Evolutionary conservation across 2,797 vertebrate species (phyloP).

Genomic region (Myotis vivesi): DNA sequence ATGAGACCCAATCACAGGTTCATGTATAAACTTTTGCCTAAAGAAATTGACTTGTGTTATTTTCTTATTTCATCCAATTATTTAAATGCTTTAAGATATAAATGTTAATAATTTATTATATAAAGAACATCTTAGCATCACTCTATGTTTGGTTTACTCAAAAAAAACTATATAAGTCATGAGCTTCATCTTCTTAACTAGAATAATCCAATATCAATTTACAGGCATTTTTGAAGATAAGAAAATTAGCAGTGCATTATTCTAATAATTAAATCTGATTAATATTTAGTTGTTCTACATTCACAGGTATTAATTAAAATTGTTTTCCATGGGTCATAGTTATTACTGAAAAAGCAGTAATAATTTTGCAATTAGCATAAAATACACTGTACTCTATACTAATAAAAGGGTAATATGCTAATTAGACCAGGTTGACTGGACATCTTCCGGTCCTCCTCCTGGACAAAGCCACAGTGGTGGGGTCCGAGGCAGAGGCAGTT

Average conservation of each 20-base stretch:
- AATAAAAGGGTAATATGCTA: too few species aligned
- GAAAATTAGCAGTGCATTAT: constrained; percentile 74
- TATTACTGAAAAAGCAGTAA: constrained; percentile 76
- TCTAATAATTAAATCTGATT: constrained; percentile 83
- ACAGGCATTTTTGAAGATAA: constrained; percentile 74
- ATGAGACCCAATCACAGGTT: background rate
- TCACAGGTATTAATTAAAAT: constrained; percentile 80
- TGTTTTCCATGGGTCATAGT: constrained; percentile 76
- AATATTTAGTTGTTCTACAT: constrained; percentile 80
- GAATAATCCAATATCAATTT: constrained; percentile 79
- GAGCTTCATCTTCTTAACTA: constrained; percentile 73
- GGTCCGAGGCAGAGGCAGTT: too few species aligned
- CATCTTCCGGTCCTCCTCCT: too few species aligned
- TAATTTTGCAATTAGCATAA: constrained; percentile 78
- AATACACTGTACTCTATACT: constrained; percentile 54
- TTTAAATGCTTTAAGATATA: constrained; percentile 18
- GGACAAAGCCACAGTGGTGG: too few species aligned
- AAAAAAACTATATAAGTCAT: constrained; percentile 66
- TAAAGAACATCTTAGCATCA: constrained; percentile 25
- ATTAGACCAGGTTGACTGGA: too few species aligned
- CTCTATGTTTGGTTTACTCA: constrained; percentile 28
- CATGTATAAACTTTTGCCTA: background rate
- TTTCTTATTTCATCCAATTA: constrained; percentile 51
- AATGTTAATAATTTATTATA: constrained; percentile 13
- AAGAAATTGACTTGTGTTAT: constrained; percentile 45